A percentile compares a stretch with the other conserved stretches of the same genome.
phyloP scores from a whole-genome alignment of 2,113 vertebrate species.

The Erpornis zantholeuca region DNA sequence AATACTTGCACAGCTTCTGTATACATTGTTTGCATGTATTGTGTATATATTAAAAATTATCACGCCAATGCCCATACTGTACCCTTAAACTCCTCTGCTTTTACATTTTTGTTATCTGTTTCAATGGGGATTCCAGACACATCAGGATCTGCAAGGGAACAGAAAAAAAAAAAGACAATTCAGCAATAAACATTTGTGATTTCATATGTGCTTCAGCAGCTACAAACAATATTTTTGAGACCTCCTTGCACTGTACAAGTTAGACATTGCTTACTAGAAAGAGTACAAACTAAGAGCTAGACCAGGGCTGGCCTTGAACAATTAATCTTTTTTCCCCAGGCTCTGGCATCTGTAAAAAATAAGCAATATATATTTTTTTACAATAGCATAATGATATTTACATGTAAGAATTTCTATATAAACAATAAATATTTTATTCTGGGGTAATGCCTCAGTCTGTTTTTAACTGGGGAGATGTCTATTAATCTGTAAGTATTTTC shows the following conservation, averaged over 20 bases:
- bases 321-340: background rate
- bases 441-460: background rate
- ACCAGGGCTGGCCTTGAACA: background rate
- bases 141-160: constrained; percentile 66
- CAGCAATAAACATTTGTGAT: background rate
- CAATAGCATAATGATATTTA: background rate
- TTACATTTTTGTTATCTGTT: constrained; percentile 66
- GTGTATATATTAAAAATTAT: background rate
- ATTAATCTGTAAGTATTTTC: background rate
- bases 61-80: constrained; percentile 13
- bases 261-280: background rate
- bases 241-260: background rate
- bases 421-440: background rate
- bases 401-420: background rate
- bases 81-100: constrained; percentile 78
- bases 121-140: constrained; percentile 65
- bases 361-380: background rate
- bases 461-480: background rate
- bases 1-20: background rate
- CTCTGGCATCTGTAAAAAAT: background rate
- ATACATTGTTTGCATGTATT: background rate
- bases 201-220: background rate
- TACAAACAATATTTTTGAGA: background rate
- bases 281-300: background rate
- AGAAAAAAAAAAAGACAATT: constrained; percentile 21